phyloP scores from a whole-genome alignment of 2,888 invertebrate genomes.

The Eupsilia transversa region DNA sequence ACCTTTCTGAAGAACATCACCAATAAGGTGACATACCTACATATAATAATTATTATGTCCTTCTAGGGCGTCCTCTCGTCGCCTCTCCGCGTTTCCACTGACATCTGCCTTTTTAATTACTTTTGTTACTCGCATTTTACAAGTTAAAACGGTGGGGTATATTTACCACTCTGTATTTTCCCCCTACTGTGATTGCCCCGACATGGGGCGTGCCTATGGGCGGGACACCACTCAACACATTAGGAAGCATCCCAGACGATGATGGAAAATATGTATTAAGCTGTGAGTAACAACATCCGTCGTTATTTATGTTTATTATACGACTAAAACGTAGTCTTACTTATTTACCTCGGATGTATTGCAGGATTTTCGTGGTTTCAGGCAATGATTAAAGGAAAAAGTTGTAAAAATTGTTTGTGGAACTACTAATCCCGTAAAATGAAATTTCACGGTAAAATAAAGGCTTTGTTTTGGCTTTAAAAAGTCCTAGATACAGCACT shows the following conservation, averaged over 20 bases:
- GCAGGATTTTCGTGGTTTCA: background rate
- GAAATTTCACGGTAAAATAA: background rate
- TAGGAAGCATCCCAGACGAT: constrained; percentile 70
- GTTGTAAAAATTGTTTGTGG: background rate
- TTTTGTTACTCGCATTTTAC: background rate
- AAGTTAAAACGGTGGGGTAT: background rate
- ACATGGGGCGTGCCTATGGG: constrained; percentile 66
- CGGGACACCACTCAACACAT: constrained; percentile 67
- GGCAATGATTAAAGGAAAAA: background rate
- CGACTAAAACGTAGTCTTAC: background rate
- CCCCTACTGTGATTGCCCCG: constrained; percentile 50
- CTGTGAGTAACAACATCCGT: constrained; percentile 29
- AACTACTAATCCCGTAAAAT: background rate
- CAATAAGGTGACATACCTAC: background rate
- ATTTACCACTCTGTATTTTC: constrained; percentile 56
- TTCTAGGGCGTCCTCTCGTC: too few relatives aligned
- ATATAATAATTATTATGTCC: too few relatives aligned
- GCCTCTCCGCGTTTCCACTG: background rate
- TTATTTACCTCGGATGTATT: background rate
- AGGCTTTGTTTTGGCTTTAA: background rate
- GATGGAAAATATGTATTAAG: constrained; percentile 60
- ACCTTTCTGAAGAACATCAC: background rate
- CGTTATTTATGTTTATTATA: constrained; percentile 22
- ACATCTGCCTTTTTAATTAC: background rate
- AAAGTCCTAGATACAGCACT: background rate